Conservation (phyloP, 64 coral and sea anemone species). For the Porites lutea region DNA sequence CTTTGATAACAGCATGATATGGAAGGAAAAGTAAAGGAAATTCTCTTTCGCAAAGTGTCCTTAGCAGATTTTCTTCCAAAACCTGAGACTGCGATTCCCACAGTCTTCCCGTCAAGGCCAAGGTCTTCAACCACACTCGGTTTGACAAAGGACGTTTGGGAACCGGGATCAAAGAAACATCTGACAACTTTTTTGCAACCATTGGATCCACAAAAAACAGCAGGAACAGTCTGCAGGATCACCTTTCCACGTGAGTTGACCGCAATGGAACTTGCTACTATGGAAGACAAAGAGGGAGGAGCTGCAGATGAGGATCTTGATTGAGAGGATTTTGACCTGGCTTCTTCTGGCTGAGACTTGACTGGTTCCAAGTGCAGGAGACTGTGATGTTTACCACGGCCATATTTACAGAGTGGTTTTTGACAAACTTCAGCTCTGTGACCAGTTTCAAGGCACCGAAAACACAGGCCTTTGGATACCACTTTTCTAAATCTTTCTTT, state of each 20-base stretch:
- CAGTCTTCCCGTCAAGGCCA: slow-evolving; percentile 15
- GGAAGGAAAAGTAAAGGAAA: slow-evolving; percentile 9
- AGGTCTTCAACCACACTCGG: slow-evolving; percentile 2
- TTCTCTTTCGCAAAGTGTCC: not conserved
- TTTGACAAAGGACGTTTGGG: slow-evolving; percentile 13
- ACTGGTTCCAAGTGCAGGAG: not conserved
- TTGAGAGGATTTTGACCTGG: not conserved
- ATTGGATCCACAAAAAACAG: no score
- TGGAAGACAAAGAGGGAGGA: not conserved
- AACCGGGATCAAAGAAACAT: slow-evolving; percentile 46
- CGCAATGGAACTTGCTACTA: not conserved
- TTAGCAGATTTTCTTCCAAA: slow-evolving; percentile 11
- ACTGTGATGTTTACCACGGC: slow-evolving; percentile 1
- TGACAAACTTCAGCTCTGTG: slow-evolving; percentile 3
- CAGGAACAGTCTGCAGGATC: no score
- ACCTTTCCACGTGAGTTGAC: no score
- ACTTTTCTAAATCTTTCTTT: slow-evolving; percentile 28
- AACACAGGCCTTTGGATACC: not conserved
- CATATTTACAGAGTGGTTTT: slow-evolving; percentile 6
- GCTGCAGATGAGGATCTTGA: not conserved
- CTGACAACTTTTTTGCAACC: not conserved
- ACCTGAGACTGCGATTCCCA: not conserved
- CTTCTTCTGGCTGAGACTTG: not conserved
- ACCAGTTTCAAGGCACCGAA: slow-evolving; percentile 17
- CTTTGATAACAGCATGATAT: slow-evolving; percentile 3